phyloP scores from a whole-genome alignment of 1,140 invertebrate genomes.

The Antheraea mylitta region DNA sequence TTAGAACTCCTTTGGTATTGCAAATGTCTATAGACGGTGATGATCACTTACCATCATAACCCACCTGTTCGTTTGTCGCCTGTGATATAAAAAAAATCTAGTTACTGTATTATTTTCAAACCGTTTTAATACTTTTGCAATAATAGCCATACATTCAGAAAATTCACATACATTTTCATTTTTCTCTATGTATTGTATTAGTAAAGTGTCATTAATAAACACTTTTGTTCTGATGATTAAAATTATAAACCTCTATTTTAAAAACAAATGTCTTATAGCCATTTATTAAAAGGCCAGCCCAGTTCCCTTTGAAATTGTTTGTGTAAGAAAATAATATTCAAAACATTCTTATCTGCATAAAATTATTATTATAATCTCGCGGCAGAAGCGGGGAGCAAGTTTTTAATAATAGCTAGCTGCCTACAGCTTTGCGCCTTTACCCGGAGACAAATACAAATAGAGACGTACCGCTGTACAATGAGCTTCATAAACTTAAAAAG shows the following conservation, averaged over 20 bases:
- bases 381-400: conserved; percentile 3
- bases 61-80: no score
- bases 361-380: conserved; percentile 2
- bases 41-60: no score
- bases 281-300: background rate
- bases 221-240: no score
- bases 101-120: no score
- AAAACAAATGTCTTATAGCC: background rate
- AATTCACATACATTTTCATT: no score
- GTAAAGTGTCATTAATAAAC: no score
- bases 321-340: background rate
- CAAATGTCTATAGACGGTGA: no score
- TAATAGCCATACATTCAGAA: no score
- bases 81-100: no score
- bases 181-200: no score
- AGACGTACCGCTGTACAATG: conserved; percentile 23
- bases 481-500: conserved; percentile 10
- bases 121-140: no score
- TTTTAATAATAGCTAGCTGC: conserved; percentile 26
- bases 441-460: conserved; percentile 30
- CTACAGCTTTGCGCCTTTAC: conserved; percentile 16
- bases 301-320: conserved; percentile 4
- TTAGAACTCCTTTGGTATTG: no score
- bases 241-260: background rate
- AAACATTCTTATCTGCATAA: conserved; percentile 1